Evolutionary conservation across 2,888 invertebrate species (phyloP).

Genomic region (Steinernema scapterisci): DNA sequence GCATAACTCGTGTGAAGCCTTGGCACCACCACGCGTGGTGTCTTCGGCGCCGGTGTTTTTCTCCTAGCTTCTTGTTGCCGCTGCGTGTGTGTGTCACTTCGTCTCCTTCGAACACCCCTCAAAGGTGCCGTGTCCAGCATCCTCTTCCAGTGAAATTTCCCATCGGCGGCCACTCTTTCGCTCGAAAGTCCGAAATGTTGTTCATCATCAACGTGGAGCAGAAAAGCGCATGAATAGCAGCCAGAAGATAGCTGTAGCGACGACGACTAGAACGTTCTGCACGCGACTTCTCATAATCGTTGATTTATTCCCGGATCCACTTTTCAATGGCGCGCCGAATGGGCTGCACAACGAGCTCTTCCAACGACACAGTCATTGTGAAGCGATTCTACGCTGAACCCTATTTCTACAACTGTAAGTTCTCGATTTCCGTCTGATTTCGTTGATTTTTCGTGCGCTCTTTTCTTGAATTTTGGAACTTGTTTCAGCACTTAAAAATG

Average conservation of each 20-base stretch:
- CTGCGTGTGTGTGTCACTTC: neutral
- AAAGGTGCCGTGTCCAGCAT: too few relatives aligned
- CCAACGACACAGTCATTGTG: constrained; percentile 23
- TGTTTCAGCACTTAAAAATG: neutral
- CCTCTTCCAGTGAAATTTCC: too few relatives aligned
- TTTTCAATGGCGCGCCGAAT: constrained; percentile 19
- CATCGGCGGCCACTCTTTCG: neutral
- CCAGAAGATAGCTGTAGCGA: neutral
- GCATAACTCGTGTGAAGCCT: neutral
- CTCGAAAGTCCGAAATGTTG: neutral
- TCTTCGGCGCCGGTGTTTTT: neutral
- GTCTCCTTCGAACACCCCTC: too few relatives aligned
- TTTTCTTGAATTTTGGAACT: too few relatives aligned
- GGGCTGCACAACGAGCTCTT: constrained; percentile 27
- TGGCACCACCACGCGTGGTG: too few relatives aligned
- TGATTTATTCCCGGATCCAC: neutral
- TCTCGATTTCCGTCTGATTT: neutral
- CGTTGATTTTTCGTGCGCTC: too few relatives aligned
- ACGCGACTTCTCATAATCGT: neutral
- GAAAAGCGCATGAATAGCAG: neutral
- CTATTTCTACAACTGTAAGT: constrained; percentile 7
- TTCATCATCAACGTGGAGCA: neutral
- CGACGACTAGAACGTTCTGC: neutral
- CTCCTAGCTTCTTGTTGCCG: neutral
- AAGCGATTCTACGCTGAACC: neutral